Evolutionary conservation across 2,888 invertebrate species (phyloP).

Genomic region (Hydraecia micacea): DNA sequence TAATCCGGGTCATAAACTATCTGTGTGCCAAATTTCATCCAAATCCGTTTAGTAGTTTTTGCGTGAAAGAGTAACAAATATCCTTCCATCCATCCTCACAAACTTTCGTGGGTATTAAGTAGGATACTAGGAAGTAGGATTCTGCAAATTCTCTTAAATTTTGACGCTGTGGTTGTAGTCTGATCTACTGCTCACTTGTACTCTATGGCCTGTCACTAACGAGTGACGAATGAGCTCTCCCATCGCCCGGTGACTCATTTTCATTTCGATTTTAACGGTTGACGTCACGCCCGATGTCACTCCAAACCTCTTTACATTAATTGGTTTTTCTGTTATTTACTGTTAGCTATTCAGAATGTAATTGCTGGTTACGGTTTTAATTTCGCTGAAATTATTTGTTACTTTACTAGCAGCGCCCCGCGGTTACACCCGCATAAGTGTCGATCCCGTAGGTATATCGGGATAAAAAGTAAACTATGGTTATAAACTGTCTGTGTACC

Average conservation of each 20-base stretch:
- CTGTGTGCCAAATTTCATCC: too few species aligned
- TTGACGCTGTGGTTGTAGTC: background rate
- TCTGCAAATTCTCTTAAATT: background rate
- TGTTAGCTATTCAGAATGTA: constrained; percentile 32
- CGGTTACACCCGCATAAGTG: too few species aligned
- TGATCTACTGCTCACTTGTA: constrained; percentile 23
- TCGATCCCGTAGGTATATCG: too few species aligned
- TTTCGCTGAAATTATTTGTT: background rate
- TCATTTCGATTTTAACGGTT: constrained; percentile 70
- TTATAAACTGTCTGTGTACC: too few species aligned
- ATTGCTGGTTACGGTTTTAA: constrained; percentile 24
- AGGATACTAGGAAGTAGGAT: too few species aligned
- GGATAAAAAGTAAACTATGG: too few species aligned
- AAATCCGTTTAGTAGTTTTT: too few species aligned
- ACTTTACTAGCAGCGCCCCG: background rate
- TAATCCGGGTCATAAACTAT: too few species aligned
- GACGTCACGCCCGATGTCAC: constrained; percentile 62
- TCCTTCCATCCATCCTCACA: too few species aligned
- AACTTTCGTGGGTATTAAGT: too few species aligned
- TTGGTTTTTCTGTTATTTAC: constrained; percentile 55
- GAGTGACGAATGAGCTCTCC: constrained; percentile 61
- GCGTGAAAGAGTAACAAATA: too few species aligned
- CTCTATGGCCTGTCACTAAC: constrained; percentile 64
- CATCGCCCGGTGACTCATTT: constrained; percentile 67
- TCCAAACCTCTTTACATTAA: constrained; percentile 62